A percentile compares a stretch with the other conserved stretches of the same genome.
These are phyloP conservation scores for Leptobrachium leishanense DNA, from an alignment of 2,113 vertebrate genomes.

Conservation along the genomic window DNA sequence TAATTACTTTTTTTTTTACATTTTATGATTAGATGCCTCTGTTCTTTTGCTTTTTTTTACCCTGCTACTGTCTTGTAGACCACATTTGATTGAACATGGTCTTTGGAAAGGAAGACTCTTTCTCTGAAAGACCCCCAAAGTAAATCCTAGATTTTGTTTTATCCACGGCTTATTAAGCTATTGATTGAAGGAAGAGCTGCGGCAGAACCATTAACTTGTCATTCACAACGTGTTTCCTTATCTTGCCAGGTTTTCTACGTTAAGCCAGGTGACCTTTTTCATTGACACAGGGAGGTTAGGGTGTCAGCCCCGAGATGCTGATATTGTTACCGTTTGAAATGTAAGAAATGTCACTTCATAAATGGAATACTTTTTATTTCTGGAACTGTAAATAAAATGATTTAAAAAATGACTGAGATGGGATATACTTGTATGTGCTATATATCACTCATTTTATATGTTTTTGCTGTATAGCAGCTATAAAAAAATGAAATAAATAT, in stretches of 20 bases:
- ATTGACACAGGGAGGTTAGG: slow-evolving; percentile 37
- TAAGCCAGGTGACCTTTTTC: slow-evolving; percentile 46
- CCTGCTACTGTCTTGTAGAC: neutral
- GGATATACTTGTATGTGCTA: neutral
- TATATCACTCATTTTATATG: slow-evolving; percentile 21
- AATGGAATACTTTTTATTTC: slow-evolving; percentile 38
- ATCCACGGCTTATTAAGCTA: slow-evolving; percentile 3
- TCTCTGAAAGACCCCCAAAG: neutral
- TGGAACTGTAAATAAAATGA: slow-evolving; percentile 46
- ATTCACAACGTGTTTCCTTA: slow-evolving; percentile 41
- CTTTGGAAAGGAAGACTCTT: neutral
- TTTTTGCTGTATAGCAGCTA: slow-evolving; percentile 46
- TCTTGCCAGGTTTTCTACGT: slow-evolving; percentile 44
- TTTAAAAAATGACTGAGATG: slow-evolving; percentile 48
- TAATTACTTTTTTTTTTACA: neutral
- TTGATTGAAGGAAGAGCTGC: slow-evolving; percentile 15
- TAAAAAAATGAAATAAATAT: slow-evolving; percentile 53
- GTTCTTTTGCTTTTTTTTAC: neutral
- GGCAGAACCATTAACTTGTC: slow-evolving; percentile 38
- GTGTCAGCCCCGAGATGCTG: slow-evolving; percentile 28
- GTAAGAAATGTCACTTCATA: slow-evolving; percentile 53
- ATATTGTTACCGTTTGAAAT: slow-evolving; percentile 35
- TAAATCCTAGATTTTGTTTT: slow-evolving; percentile 9
- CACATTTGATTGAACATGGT: neutral
- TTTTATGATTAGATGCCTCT: neutral